phyloP scores from a whole-genome alignment of 1,140 invertebrate species.

The Dendrolimus kikuchii region DNA sequence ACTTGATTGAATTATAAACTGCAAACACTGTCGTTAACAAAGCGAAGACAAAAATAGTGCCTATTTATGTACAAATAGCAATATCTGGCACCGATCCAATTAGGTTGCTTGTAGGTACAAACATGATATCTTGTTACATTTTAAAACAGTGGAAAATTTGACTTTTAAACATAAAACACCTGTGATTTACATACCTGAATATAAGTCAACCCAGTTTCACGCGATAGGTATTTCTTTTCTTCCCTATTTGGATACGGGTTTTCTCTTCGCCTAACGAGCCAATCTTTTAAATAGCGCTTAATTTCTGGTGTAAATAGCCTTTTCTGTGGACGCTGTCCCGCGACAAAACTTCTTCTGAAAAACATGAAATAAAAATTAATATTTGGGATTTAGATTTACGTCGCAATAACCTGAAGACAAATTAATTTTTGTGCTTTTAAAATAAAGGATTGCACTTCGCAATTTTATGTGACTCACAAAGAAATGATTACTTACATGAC shows the following conservation, averaged over 20 bases:
- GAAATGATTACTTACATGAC: conserved; percentile 32
- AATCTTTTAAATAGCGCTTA: conserved; percentile 80
- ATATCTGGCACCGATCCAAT: conserved; percentile 58
- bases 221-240: conserved; percentile 79
- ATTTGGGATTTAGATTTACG: neutral
- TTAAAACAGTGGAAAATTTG: conserved; percentile 23
- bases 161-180: conserved; percentile 7
- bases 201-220: conserved; percentile 80
- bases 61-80: conserved; percentile 66
- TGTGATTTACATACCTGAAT: conserved; percentile 73
- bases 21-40: conserved; percentile 30
- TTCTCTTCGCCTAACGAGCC: conserved; percentile 79
- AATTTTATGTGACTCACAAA: conserved; percentile 55
- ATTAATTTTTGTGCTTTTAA: neutral
- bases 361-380: conserved; percentile 10
- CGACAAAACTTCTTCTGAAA: conserved; percentile 71
- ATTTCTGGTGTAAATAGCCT: conserved; percentile 83
- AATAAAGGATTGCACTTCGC: conserved; percentile 21
- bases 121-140: conserved; percentile 31
- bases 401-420: neutral
- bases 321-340: conserved; percentile 76
- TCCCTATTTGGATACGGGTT: conserved; percentile 83
- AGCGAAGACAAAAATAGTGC: conserved; percentile 64
- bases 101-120: conserved; percentile 55
- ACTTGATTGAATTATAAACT: no score